Base-by-base conservation (phyloP, 2,888 invertebrate species). In the Nematopogon swammerdamellus region DNA sequence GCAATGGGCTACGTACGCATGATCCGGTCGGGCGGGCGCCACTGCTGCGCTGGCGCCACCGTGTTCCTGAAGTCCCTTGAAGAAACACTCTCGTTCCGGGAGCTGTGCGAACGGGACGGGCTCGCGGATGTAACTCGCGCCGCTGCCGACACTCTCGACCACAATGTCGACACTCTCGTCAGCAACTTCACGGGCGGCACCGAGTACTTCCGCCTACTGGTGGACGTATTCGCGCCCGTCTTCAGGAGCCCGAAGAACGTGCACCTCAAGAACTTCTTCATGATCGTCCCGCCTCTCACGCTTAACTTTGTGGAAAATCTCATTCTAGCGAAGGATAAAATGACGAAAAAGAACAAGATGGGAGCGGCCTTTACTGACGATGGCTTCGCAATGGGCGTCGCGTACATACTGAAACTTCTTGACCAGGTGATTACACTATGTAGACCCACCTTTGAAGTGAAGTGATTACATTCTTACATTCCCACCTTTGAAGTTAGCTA, bases 301-400 rank as follows among this genome's bases (percentile, higher is more conserved):
- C 82, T 98, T 51, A 98, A 97, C 71, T 97, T 92, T 72, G 88
- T 98, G 18, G 97, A 99, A 62, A 89, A 97, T 67, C 90, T 95
- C 59, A 86, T 97, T 54, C 85, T 89, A 45, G 91, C 92, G 54
- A 97, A 97, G 65, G 96, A 97, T 61, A 92, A 92, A 68, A 86
- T 98, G 71, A 89, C 87, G 53, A 96, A 96, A 65, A 95, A 94
- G 65, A 91, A 91, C 64, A 91, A 90, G 73, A 81, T 82, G 14
- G 93, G 92, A 14, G 91, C 94, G 47, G 88, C 94, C 1, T 96
- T 99, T 65, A 96, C 97, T 11, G 98, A 99, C 70, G 99, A 99
- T 71, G 99, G 99, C 14, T 98, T 99, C 76, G 92, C 96, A 3
- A 92, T 99, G 85, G 99, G 97, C 64, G 75, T 83, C 17, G 95